Base-by-base conservation (phyloP, 2,113 vertebrate species). In the Agapornis roseicollis region DNA sequence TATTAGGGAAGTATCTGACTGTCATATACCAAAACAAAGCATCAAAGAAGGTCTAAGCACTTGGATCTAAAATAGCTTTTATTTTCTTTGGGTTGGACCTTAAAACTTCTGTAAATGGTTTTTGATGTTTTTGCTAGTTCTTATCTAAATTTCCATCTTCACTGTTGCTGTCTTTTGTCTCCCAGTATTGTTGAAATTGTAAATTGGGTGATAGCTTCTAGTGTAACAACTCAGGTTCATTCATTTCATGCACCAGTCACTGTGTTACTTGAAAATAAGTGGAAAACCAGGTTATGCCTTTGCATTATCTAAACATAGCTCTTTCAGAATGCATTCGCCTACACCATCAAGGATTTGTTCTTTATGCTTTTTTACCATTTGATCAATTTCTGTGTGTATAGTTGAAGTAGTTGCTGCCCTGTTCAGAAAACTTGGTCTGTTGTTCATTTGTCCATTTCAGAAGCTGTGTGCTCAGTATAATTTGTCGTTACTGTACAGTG, bases 221-320 rank as follows among this genome's bases (percentile, higher is more conserved):
- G 17, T 23, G 4, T 89, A 88, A 35, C 58, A 94, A 14, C 91
- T 94, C 53, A 7, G 41, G n/a, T 77, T 89, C 63, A 55, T 76
- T 91, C 42, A 80, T 93, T 95, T 91, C 69, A 64, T 89, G 83
- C 47, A 86, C 35, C 68, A 77, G 56, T 82, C 91, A 68, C 65
- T 68, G 25, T 77, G 41, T 77, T 88, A 70, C n/a, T 90, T 80
- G 58, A 88, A 90, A 90, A 80, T 46, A 69, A 39, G 22, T 65
- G 53, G 63, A 65, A 92, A 88, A 91, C 19, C 35, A 88, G 28
- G 53, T 72, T 79, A 41, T 13, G n/a, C 29, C 81, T 88, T 80
- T 65, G 50, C 31, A 44, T 65, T 85, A 79, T 24, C 70, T 63
- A 69, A 89, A 49, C 0, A 1, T 10, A 58, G 17, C 66, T 85